Percentiles rank a stretch among this genome's conserved stretches.
These are phyloP conservation scores for Papilio demoleus DNA, from an alignment of 2,888 invertebrate species.

Conservation along the genomic window DNA sequence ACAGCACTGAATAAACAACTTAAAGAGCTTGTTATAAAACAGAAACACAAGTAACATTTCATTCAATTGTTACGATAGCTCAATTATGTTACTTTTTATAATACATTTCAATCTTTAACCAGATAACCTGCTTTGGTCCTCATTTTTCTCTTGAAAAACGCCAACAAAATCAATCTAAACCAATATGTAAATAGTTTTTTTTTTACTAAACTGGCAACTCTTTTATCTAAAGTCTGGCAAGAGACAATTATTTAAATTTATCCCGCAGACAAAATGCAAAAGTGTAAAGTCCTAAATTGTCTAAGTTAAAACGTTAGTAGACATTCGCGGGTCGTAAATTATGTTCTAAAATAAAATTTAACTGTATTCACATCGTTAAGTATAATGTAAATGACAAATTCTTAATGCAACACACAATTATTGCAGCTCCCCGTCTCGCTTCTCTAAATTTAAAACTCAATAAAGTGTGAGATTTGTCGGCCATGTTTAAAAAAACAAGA, in stretches of 20 bases:
- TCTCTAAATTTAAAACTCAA: conserved; percentile 66
- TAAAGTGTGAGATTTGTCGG: conserved; percentile 69
- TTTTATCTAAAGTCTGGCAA: not conserved
- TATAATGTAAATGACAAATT: conserved; percentile 49
- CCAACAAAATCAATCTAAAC: too few species aligned
- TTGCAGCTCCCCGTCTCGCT: conserved; percentile 40
- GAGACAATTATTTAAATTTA: not conserved
- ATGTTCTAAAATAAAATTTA: conserved; percentile 28
- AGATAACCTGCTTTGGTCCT: too few species aligned
- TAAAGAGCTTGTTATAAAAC: not conserved
- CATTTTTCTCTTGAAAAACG: too few species aligned
- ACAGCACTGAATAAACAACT: conserved; percentile 19
- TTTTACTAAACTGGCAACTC: not conserved
- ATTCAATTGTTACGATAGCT: conserved; percentile 1
- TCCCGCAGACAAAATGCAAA: not conserved
- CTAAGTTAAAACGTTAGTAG: conserved; percentile 20
- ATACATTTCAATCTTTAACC: too few species aligned
- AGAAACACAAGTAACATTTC: not conserved
- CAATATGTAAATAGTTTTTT: not conserved
- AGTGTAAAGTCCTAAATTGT: conserved; percentile 21
- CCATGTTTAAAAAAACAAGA: conserved; percentile 58
- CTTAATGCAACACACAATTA: conserved; percentile 51
- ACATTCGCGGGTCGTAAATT: conserved; percentile 27
- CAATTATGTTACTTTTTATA: not conserved
- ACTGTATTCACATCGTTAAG: conserved; percentile 42